Conservation (phyloP, 2,797 vertebrate species). For the Tiaroga cobitis region DNA sequence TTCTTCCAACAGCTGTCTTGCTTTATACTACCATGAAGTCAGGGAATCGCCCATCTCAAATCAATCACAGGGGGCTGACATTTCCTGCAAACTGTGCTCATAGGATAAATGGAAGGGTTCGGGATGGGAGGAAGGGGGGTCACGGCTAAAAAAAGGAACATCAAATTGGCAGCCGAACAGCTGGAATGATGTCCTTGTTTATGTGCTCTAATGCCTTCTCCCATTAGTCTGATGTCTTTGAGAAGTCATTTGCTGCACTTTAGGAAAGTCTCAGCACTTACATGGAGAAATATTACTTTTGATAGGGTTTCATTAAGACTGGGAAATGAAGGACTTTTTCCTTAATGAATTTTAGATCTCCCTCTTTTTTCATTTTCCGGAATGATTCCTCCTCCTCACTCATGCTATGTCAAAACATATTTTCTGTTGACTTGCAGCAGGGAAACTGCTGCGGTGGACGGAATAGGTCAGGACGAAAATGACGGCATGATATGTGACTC, state of each 20-base stretch:
- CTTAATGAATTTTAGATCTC: conserved; percentile 75
- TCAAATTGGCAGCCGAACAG: conserved; percentile 80
- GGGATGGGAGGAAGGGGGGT: conserved; percentile 39
- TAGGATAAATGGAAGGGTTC: conserved; percentile 56
- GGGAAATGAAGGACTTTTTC: conserved; percentile 72
- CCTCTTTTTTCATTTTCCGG: conserved; percentile 17
- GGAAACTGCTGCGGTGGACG: conserved; percentile 2
- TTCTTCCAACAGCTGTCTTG: conserved; percentile 90
- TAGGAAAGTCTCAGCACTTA: conserved; percentile 85
- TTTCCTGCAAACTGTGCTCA: conserved; percentile 87
- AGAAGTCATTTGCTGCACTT: conserved; percentile 78
- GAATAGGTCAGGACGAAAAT: conserved; percentile 1
- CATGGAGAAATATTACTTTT: conserved; percentile 81
- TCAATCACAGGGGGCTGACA: conserved; percentile 82
- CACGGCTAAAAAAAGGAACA: conserved; percentile 73
- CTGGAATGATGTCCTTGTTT: conserved; percentile 88
- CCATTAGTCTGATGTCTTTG: conserved; percentile 77
- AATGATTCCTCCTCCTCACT: conserved; percentile 38
- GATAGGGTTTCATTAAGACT: conserved; percentile 81
- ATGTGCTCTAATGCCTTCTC: conserved; percentile 82
- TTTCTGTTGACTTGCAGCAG: conserved; percentile 15
- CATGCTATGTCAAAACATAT: conserved; percentile 33
- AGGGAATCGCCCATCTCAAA: conserved; percentile 84
- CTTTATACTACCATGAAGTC: conserved; percentile 90
- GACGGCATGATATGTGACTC: conserved; percentile 8